These are phyloP conservation scores for Heliconius erato DNA, from an alignment of 2,888 invertebrate species.

Conservation along the genomic window DNA sequence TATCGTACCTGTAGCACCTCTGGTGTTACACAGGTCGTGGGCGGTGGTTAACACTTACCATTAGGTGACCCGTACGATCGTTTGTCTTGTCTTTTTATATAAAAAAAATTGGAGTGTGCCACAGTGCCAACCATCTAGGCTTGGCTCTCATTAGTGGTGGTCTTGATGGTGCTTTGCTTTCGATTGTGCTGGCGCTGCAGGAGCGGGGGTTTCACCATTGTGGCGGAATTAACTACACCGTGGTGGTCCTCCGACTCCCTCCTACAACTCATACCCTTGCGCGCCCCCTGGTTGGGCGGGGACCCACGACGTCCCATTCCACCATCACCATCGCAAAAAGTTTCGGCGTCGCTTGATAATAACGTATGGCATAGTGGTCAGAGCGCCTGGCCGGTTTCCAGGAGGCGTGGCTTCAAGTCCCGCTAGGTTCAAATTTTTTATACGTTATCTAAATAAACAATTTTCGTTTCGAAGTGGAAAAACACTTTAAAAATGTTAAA, in stretches of 20 bases:
- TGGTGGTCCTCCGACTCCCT: conserved; percentile 74
- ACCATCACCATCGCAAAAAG: conserved; percentile 83
- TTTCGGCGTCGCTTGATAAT: no score
- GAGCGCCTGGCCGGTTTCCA: no score
- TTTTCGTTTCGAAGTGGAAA: no score
- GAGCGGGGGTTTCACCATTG: conserved; percentile 77
- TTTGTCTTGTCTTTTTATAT: no score
- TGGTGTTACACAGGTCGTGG: no score
- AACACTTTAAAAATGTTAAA: background rate
- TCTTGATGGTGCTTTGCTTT: conserved; percentile 77
- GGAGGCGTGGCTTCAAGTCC: no score
- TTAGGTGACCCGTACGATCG: no score
- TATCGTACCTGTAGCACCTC: no score
- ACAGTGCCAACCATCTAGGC: conserved; percentile 70
- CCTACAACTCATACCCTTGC: conserved; percentile 80
- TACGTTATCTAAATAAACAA: no score
- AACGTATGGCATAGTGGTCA: no score
- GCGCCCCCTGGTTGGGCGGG: conserved; percentile 78
- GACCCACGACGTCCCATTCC: conserved; percentile 86
- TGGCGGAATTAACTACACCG: conserved; percentile 90
- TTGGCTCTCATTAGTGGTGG: conserved; percentile 84
- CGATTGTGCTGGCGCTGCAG: conserved; percentile 66
- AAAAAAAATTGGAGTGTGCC: conserved; percentile 60
- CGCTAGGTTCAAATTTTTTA: no score
- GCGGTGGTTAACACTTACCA: no score